Evolutionary conservation across 2,888 invertebrate genomes (phyloP).

Genomic region (Orthosia gothica): DNA sequence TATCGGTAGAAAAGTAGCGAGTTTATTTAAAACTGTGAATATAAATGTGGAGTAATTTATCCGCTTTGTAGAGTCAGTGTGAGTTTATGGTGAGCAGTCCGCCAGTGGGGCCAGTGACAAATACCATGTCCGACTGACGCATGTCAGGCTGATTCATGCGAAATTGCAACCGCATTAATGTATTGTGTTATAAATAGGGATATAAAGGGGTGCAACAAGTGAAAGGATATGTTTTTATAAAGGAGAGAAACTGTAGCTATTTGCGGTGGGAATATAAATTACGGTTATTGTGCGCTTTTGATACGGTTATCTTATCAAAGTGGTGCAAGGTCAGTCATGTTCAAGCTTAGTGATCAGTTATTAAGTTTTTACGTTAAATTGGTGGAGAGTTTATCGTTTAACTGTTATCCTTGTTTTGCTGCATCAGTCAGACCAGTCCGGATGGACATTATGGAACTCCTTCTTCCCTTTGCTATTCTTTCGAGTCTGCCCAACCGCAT

Average conservation of each 20-base stretch:
- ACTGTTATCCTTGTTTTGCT: not conserved
- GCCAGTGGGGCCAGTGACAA: slow-evolving; percentile 61
- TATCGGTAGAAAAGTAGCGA: slow-evolving; percentile 40
- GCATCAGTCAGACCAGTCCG: no score
- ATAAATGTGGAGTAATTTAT: slow-evolving; percentile 62
- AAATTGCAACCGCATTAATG: slow-evolving; percentile 64
- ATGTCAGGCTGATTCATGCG: slow-evolving; percentile 63
- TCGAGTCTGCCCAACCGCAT: no score
- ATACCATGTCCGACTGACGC: slow-evolving; percentile 64
- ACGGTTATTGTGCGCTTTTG: slow-evolving; percentile 54
- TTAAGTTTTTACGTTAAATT: slow-evolving; percentile 28
- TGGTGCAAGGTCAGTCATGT: slow-evolving; percentile 56
- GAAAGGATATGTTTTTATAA: slow-evolving; percentile 54
- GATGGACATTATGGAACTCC: not conserved
- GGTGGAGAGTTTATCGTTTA: not conserved
- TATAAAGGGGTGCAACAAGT: slow-evolving; percentile 65
- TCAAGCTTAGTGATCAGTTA: slow-evolving; percentile 38
- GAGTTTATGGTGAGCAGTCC: slow-evolving; percentile 57
- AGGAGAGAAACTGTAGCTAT: slow-evolving; percentile 30
- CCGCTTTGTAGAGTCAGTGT: slow-evolving; percentile 43
- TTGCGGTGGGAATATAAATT: slow-evolving; percentile 21
- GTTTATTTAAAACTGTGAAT: slow-evolving; percentile 60
- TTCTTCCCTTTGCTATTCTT: no score
- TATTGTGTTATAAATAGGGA: slow-evolving; percentile 66
- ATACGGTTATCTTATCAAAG: slow-evolving; percentile 62